Conservation (phyloP, 2,113 vertebrate species). For the Tupaia chinensis region DNA sequence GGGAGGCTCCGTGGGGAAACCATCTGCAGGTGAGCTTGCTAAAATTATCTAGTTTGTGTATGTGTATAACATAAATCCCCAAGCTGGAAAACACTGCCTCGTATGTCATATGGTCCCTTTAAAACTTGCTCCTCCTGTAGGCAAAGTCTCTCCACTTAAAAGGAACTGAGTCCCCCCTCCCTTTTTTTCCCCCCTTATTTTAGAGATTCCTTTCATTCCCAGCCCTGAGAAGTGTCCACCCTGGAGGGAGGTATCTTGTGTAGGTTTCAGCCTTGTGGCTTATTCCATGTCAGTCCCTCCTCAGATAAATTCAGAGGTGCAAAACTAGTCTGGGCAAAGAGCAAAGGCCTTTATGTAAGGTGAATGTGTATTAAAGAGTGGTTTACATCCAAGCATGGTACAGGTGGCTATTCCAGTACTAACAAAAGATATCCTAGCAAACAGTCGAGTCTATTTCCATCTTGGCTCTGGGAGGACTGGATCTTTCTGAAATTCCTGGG, state of each 20-base stretch:
- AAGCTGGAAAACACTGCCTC: slow-evolving; percentile 12
- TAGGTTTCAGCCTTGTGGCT: neutral
- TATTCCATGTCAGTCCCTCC: neutral
- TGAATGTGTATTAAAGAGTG: neutral
- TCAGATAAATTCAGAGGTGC: neutral
- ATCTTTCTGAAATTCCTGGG: neutral
- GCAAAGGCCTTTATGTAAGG: neutral
- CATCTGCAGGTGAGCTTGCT: slow-evolving; percentile 5
- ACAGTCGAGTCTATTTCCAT: neutral
- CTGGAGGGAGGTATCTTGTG: neutral
- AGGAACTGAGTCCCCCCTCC: neutral
- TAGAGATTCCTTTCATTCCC: neutral
- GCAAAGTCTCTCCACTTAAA: neutral
- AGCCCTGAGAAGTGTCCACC: neutral
- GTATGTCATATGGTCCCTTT: neutral
- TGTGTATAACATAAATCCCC: neutral
- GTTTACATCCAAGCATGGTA: neutral
- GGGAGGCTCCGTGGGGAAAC: slow-evolving; percentile 6
- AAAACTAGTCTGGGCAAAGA: neutral
- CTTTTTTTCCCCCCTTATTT: no score
- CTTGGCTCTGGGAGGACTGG: neutral
- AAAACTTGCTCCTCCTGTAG: neutral
- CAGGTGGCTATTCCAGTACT: neutral
- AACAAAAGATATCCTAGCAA: neutral
- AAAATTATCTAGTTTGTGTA: slow-evolving; percentile 59